These are phyloP conservation scores for Aramus guarauna DNA, from an alignment of 2,113 vertebrate genomes.

Conservation along the genomic window DNA sequence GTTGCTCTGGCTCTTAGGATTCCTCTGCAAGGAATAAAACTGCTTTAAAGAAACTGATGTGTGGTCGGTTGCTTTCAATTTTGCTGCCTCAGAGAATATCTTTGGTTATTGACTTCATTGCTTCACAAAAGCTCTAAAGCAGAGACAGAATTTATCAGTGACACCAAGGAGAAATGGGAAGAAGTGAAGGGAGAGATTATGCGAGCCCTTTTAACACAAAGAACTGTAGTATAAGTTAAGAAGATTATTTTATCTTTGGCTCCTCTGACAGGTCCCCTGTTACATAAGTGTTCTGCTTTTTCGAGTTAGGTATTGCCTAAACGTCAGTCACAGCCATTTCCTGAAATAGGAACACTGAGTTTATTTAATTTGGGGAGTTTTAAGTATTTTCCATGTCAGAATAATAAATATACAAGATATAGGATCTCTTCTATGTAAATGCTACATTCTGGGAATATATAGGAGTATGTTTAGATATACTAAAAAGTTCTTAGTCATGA, in stretches of 20 bases:
- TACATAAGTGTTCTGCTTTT: conserved; percentile 50
- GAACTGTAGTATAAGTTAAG: conserved; percentile 9
- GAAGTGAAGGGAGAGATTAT: conserved; percentile 1
- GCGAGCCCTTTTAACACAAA: conserved; percentile 19
- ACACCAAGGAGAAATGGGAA: background rate
- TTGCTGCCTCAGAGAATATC: background rate
- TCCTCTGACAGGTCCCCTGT: conserved; percentile 36
- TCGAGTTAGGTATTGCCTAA: conserved; percentile 5
- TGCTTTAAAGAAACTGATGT: background rate
- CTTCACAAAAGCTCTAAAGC: background rate
- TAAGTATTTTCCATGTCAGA: conserved; percentile 63
- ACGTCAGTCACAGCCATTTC: conserved; percentile 33
- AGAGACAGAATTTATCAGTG: background rate
- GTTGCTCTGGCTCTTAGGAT: background rate
- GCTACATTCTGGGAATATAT: background rate
- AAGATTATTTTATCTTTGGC: conserved; percentile 46
- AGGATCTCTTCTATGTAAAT: conserved; percentile 9
- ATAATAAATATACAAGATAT: conserved; percentile 64
- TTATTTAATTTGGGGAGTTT: conserved; percentile 58
- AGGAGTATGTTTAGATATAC: conserved; percentile 3
- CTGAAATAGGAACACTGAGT: conserved; percentile 49
- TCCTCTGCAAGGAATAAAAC: background rate
- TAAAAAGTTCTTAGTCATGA: conserved; percentile 25
- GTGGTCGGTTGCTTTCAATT: background rate
- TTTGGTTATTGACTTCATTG: background rate